A percentile compares a stretch with the other conserved stretches of the same genome.
Conservation (phyloP, 2,888 invertebrate species). For the Chrysolina americana region DNA sequence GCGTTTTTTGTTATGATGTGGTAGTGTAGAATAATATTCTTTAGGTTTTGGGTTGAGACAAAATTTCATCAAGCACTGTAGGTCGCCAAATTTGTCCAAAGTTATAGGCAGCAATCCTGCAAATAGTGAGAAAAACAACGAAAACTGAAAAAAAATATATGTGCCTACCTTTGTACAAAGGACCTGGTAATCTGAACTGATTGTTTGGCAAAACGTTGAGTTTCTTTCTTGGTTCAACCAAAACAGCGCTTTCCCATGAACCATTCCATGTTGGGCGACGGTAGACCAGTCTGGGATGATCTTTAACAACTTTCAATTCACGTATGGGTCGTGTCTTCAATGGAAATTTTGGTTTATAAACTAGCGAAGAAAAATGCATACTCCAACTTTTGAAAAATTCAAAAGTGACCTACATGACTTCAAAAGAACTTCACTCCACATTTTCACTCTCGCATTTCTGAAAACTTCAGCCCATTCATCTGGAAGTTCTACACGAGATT, state of each 20-base stretch:
- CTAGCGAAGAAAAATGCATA: background rate
- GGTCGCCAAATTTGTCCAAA: background rate
- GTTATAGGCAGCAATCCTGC: conserved; percentile 1
- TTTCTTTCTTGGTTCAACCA: background rate
- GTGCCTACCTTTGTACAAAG: too few species aligned
- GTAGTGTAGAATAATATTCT: background rate
- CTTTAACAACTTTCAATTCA: background rate
- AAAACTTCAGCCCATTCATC: conserved; percentile 46
- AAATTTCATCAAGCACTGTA: background rate
- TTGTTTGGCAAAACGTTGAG: background rate
- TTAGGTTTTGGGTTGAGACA: background rate
- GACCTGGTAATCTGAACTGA: background rate
- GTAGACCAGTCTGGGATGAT: background rate
- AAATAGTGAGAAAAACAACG: background rate
- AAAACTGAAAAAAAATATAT: background rate
- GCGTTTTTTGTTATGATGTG: background rate
- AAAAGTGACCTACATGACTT: background rate
- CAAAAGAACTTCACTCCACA: too few species aligned
- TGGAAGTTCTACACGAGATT: conserved; percentile 51
- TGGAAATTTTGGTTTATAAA: background rate
- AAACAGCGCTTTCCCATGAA: too few species aligned
- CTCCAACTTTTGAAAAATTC: background rate
- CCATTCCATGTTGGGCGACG: background rate
- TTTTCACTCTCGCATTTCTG: too few species aligned
- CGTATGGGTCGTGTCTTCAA: background rate